These are phyloP conservation scores for Xylocampa areola DNA, from an alignment of 2,888 invertebrate genomes.

Conservation along the genomic window DNA sequence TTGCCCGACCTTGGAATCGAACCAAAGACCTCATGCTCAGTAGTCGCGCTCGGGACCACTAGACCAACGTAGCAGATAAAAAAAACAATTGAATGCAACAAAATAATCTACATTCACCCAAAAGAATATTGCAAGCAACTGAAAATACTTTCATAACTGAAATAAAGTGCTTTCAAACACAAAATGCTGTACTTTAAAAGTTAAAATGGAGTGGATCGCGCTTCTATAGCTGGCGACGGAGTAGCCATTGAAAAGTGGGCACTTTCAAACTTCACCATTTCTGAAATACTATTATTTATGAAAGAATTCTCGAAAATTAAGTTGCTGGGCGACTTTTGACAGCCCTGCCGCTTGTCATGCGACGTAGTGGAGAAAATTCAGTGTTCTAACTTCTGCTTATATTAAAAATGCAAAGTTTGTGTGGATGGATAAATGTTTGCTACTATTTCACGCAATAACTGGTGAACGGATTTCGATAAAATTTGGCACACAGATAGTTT, in stretches of 20 bases:
- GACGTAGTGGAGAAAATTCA: conserved; percentile 6
- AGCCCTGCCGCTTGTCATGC: conserved; percentile 9
- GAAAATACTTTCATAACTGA: conserved; percentile 35
- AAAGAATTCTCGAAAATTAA: conserved; percentile 30
- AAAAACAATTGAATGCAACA: conserved; percentile 17
- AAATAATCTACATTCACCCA: conserved; percentile 26
- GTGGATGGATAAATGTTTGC: too few relatives aligned
- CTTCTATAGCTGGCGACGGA: conserved; percentile 12
- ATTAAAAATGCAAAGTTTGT: too few relatives aligned
- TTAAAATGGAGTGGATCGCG: conserved; percentile 40
- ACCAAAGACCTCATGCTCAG: too few relatives aligned
- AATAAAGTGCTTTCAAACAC: conserved; percentile 45
- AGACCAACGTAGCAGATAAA: too few relatives aligned
- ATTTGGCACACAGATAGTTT: too few relatives aligned
- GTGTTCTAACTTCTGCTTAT: too few relatives aligned
- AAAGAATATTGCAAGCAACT: conserved; percentile 38
- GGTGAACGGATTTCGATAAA: too few relatives aligned
- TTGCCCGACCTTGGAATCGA: too few relatives aligned
- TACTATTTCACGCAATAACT: too few relatives aligned
- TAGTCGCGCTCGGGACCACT: too few relatives aligned
- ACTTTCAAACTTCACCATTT: conserved; percentile 38
- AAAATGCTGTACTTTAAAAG: conserved; percentile 47
- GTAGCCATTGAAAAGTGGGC: conserved; percentile 40
- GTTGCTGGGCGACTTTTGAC: conserved; percentile 33
- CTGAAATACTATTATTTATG: conserved; percentile 44